Conservation (phyloP, 2,888 invertebrate species). For the Bugulina stolonifera region DNA sequence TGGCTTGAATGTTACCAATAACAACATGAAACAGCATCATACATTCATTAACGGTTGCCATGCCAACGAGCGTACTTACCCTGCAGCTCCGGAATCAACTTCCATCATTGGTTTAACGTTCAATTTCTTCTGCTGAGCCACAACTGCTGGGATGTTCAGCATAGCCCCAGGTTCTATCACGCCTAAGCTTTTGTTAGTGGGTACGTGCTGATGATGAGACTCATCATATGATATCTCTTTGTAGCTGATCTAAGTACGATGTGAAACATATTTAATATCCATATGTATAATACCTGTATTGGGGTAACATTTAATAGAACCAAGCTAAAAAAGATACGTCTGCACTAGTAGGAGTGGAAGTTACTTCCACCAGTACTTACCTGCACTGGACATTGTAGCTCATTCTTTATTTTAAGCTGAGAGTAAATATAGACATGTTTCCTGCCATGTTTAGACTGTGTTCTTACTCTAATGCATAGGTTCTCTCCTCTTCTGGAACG, state of each 20-base stretch:
- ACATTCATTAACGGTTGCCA: too few relatives aligned
- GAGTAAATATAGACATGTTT: constrained; percentile 66
- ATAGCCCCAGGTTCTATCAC: constrained; percentile 69
- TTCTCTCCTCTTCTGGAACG: background rate
- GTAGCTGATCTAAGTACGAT: constrained; percentile 11
- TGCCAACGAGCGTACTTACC: too few relatives aligned
- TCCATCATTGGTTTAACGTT: constrained; percentile 55
- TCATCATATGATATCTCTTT: background rate
- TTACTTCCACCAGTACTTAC: too few relatives aligned
- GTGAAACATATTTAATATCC: too few relatives aligned
- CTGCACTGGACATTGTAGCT: background rate
- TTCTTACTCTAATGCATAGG: background rate
- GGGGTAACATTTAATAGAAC: too few relatives aligned
- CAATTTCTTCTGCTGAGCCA: constrained; percentile 74
- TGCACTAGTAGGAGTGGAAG: too few relatives aligned
- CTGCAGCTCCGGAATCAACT: background rate
- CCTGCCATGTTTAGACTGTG: constrained; percentile 56
- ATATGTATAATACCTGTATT: too few relatives aligned
- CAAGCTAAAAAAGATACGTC: too few relatives aligned
- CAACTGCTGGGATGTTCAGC: constrained; percentile 69
- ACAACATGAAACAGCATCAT: too few relatives aligned
- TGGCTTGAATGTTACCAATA: too few relatives aligned
- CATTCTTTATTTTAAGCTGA: constrained; percentile 56
- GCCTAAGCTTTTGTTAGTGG: constrained; percentile 53
- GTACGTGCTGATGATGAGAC: background rate